Evolutionary conservation across 2,797 vertebrate genomes (phyloP).

Genomic region (Denticeps clupeoides): DNA sequence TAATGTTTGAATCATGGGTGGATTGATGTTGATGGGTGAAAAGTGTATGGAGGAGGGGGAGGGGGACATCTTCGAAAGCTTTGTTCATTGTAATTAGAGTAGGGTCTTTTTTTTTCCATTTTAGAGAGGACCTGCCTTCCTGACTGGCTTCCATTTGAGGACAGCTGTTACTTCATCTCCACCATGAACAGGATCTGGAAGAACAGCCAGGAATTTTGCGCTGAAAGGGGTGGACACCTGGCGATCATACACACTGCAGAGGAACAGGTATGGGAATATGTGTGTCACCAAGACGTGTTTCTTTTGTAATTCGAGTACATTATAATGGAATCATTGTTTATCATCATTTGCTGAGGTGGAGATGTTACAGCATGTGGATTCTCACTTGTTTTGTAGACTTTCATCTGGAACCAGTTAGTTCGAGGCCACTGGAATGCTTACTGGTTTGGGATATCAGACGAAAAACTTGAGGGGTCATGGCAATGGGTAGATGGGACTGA

Average conservation of each 20-base stretch:
- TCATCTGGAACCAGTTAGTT: slow-evolving; percentile 50
- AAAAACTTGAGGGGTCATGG: slow-evolving; percentile 44
- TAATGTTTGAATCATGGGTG: too few species aligned
- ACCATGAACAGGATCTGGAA: slow-evolving; percentile 11
- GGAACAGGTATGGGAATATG: slow-evolving; percentile 42
- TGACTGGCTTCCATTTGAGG: slow-evolving; percentile 40
- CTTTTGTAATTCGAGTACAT: too few species aligned
- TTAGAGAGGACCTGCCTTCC: slow-evolving; percentile 19
- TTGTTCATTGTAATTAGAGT: too few species aligned
- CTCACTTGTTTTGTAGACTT: slow-evolving; percentile 31
- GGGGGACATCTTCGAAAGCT: too few species aligned
- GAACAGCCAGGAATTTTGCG: slow-evolving; percentile 29
- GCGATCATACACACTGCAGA: slow-evolving; percentile 51
- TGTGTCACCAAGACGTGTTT: not conserved
- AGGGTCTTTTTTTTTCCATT: too few species aligned
- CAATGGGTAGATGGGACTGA: slow-evolving; percentile 52
- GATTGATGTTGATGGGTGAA: too few species aligned
- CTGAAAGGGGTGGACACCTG: slow-evolving; percentile 39
- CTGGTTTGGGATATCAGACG: slow-evolving; percentile 57
- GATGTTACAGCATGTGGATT: not conserved
- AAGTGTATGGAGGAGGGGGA: too few species aligned
- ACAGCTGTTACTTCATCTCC: slow-evolving; percentile 53
- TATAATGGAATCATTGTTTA: too few species aligned
- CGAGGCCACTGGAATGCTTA: slow-evolving; percentile 51
- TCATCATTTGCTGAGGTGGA: too few species aligned